Base-by-base conservation (phyloP, 2,797 vertebrate genomes). In the Eulemur coronatus region DNA sequence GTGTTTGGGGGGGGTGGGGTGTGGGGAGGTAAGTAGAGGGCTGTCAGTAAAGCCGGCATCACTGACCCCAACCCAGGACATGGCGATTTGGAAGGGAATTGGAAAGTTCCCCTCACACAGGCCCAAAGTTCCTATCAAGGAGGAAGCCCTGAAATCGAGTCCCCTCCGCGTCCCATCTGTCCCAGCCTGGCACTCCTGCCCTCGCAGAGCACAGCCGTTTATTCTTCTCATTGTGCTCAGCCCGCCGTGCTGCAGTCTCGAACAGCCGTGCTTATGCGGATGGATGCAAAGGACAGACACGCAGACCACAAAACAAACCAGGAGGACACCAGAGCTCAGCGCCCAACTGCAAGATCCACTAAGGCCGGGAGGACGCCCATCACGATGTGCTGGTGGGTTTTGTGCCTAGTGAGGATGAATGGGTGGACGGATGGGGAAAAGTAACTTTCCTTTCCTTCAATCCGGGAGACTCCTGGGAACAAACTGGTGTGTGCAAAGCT, bases 241-340 rank as follows among this genome's bases (percentile, higher is more conserved):
- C 26, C 69, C 24, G 8, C 7, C 2, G 41, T 35, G 38, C 17
- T 24, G 41, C 13, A 1, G 79, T 84, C 50, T 80, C 63, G 26
- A 6, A 73, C 20, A 69, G 43, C 30, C 1, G 0, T 35, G 55
- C 50, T n/a, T 76, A 24, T 7, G 57, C 1, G 0, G 57, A 48
- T 10, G 69, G 69, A 59, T 14, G 69, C 84, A 43, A 61, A 65
- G 87, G 91, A 88, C 35, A 69, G 48, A 67, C 33, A 5, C 35
- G 26, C 2, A 84, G 82, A 76, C 88, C 90, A 50, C 94, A 92
- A 61, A 91, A 92, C 79, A 88, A 92, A 94, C 78, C 92, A 90
- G 65, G 78, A 82, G 41, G 92, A 96, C 65, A 63, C n/a, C 82
- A 57, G 94, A n/a, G 73, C 92, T 76, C 85, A 82, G 78, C 17